Evolutionary conservation across 2,113 vertebrate genomes (phyloP).

Genomic region (Strix aluco): DNA sequence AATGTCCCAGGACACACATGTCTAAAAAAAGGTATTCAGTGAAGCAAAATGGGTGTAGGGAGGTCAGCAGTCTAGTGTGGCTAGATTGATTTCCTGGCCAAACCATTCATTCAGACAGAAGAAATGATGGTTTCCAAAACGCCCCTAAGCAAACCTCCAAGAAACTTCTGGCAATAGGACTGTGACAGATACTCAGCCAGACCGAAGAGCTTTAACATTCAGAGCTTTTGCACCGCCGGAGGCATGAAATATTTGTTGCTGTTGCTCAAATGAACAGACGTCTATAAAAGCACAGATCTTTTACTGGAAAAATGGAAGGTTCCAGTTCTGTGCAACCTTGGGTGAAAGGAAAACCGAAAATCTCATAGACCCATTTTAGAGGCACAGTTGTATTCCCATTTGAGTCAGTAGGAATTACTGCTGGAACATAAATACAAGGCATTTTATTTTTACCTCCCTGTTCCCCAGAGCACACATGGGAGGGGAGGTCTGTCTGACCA

Average conservation of each 20-base stretch:
- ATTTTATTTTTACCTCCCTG: conserved; percentile 35
- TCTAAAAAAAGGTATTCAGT: conserved; percentile 35
- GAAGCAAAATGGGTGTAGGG: background rate
- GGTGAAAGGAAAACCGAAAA: background rate
- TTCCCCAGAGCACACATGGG: background rate
- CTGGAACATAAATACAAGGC: background rate
- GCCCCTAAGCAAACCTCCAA: conserved; percentile 38
- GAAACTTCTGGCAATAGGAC: conserved; percentile 39
- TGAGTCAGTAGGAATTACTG: background rate
- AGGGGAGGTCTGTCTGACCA: background rate
- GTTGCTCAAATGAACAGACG: background rate
- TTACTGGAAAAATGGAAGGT: background rate
- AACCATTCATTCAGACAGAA: conserved; percentile 56
- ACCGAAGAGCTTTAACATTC: conserved; percentile 6
- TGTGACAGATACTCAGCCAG: conserved; percentile 1
- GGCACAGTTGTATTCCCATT: background rate
- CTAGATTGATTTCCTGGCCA: conserved; percentile 56
- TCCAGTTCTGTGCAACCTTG: background rate
- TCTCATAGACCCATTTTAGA: background rate
- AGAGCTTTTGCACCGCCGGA: background rate
- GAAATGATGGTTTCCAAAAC: conserved; percentile 53
- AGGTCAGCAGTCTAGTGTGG: conserved; percentile 45
- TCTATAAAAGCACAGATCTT: conserved; percentile 20
- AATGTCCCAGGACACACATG: rapidly evolving
- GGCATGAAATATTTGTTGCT: background rate